phyloP scores from a whole-genome alignment of 1,140 invertebrate species.

The Belonocnema kinseyi region DNA sequence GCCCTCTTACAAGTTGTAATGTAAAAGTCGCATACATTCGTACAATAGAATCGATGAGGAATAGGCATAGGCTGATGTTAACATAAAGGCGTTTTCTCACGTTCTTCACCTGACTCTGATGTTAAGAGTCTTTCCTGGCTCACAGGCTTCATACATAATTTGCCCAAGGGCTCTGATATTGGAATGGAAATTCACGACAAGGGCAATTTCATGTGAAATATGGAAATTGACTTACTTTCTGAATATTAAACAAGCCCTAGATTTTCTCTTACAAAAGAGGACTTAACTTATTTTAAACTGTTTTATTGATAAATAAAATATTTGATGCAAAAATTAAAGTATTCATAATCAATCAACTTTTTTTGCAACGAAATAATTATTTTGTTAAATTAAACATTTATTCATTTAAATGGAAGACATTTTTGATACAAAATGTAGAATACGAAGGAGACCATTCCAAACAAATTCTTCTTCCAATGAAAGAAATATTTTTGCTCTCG shows the following conservation, averaged over 20 bases:
- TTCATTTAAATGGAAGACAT: too few species aligned
- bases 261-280: background rate
- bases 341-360: too few species aligned
- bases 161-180: constrained; percentile 12
- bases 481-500: too few species aligned
- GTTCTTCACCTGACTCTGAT: constrained; percentile 27
- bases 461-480: too few species aligned
- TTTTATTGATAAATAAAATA: background rate
- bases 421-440: too few species aligned
- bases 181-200: constrained; percentile 26
- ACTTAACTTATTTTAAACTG: background rate
- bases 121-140: constrained; percentile 17
- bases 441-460: too few species aligned
- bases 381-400: too few species aligned
- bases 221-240: constrained; percentile 11
- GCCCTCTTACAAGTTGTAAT: background rate
- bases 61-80: constrained; percentile 3
- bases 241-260: background rate
- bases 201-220: constrained; percentile 27
- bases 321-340: too few species aligned
- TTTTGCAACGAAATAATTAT: too few species aligned
- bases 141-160: background rate
- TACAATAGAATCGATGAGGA: constrained; percentile 7
- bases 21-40: background rate
- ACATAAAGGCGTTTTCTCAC: constrained; percentile 26